Evolutionary conservation across 2,113 vertebrate genomes (phyloP), one percentile per base, ranked within the genome.

Genomic region (Corythoichthys intestinalis): DNA sequence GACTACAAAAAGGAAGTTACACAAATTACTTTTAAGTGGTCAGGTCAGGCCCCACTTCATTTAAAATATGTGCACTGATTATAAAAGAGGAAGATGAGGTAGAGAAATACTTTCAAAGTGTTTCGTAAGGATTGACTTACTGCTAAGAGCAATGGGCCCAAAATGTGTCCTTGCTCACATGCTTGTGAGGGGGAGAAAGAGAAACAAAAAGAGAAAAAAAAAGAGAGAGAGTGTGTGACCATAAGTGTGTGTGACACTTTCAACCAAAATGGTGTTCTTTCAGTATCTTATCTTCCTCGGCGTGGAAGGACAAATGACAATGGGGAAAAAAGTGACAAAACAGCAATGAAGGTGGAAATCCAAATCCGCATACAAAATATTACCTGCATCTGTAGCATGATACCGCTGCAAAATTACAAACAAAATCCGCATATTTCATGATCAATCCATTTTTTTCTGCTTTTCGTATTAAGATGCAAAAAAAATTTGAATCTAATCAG

Each of bases 91-190:
- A 73, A 63, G 64, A 73, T 48, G 49, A 78, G 56, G 74, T 70
- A 72, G 69, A 74, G 81, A 86, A 78, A 84, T 81, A 3, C 86
- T 90, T 87, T 83, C 88, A 84, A 53, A 41, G 71, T 1, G 13
- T 90, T 90, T 86, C 88, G 65, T 85, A 85, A 87, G 82, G 61
- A 74, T 66, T 76, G 80, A 87, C 87, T 86, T 75, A 78, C 71
- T 46, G 81, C 80, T 73, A 71, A 79, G 71, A 34, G 41, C 73
- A 73, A 73, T 61, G 58, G 7, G 72, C 65, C 82, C 77, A 60
- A 48, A 57, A 78, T 47, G 54, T 48, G 66, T 41, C 38, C 38
- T 38, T 54, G 65, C 41, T 39, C 39, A 20, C 8, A 6, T 11
- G 3, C n/a, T 2, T 41, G 17, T 48, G 67, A 35, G 50, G 46